Conservation (phyloP, 2,113 vertebrate species). For the Australoheros scitulus region DNA sequence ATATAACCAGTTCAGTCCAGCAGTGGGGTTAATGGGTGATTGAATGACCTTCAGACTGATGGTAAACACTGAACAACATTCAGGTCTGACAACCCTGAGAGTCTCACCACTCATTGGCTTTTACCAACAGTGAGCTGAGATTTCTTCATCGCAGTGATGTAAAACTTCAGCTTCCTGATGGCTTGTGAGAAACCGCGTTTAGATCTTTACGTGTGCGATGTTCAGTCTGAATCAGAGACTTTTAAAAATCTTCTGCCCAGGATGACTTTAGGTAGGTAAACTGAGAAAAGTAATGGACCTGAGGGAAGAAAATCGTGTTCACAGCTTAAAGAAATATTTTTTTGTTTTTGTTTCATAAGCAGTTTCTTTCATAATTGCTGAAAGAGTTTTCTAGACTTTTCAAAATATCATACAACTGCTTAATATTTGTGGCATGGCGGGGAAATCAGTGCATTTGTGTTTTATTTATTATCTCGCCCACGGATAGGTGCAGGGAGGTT, state of each 20-base stretch:
- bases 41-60: conserved; percentile 47
- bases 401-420: accelerated
- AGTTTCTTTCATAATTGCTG: background rate
- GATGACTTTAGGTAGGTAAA: conserved; percentile 63
- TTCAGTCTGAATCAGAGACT: background rate
- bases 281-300: background rate
- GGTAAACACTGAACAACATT: conserved; percentile 2
- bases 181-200: background rate
- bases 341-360: background rate
- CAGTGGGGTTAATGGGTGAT: conserved; percentile 14
- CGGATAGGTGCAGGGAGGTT: no score
- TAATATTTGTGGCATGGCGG: background rate
- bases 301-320: background rate
- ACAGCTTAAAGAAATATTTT: background rate
- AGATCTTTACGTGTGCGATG: background rate
- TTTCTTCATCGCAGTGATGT: background rate
- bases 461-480: no score
- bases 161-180: background rate
- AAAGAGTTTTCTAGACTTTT: background rate
- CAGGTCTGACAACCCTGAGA: background rate
- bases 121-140: background rate
- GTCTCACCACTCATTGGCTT: background rate
- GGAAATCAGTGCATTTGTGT: no score
- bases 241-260: background rate
- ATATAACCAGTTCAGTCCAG: background rate